Evolutionary conservation across 1,140 invertebrate species (phyloP), one percentile per base, ranked within the genome.

Genomic region (Pseudomyrmex pallidus): DNA sequence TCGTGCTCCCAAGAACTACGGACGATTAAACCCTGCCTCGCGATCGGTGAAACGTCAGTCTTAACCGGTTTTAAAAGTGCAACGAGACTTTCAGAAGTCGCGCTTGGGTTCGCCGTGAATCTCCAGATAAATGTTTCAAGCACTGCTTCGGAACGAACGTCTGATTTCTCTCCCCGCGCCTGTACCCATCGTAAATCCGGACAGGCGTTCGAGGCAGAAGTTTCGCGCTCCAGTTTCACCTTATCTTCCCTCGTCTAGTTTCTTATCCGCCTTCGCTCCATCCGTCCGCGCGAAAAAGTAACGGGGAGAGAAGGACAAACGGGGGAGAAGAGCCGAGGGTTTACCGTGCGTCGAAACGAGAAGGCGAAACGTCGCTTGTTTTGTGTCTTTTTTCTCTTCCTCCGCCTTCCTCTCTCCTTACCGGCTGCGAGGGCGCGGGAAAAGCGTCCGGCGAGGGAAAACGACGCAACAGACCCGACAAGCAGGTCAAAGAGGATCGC

Each of bases 401-500:
- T 17, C 22, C 22, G 20, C n/a, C n/a, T 22, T 15, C 20, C 17
- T 22, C 17, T 1, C 20, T 5, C 46, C 35, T 35, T 46, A 56
- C 50, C 48, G 9, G 44, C 46, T 64, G 44, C 76, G 35, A 59
- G 64, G 52, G 76, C 76, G 64, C 66, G 54, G 76, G 64, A 78
- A 70, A 68, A 80, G 66, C 35, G 76, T 52, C 35, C 64, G 72
- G 76, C 59, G 44, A 82, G 77, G 84, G 80, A 87, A 83, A 85
- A 76, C 70, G 66, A 52, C 61, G 74, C 63, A 54, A 67, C 84
- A 59, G 35, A 67, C 70, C 70, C 82, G 67, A 86, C 85, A 76
- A 76, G 77, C 64, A 67, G 90, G 89, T 90, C 84, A 84, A 86
- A 89, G 89, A 88, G 89, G 85, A 86, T 87, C 85, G 84, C 74